Conservation (phyloP, 92 coral and sea anemone species). For the Epizoanthus scotinus region DNA sequence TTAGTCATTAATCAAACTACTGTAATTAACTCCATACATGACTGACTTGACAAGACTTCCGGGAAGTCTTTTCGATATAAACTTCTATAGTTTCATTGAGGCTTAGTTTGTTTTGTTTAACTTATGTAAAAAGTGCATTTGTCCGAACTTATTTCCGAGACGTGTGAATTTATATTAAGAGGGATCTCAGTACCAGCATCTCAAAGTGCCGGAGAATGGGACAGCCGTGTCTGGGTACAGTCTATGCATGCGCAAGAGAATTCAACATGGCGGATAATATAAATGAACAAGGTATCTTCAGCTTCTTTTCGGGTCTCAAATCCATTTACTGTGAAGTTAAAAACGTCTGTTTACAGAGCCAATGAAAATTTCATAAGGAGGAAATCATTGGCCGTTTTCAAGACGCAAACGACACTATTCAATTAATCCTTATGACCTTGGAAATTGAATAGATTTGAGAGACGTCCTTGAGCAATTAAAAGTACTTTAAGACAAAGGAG, state of each 20-base stretch:
- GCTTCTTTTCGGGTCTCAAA: conserved; percentile 22
- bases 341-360: conserved; percentile 6
- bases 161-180: too few relatives aligned
- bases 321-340: conserved; percentile 18
- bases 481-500: conserved; percentile 22
- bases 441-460: conserved; percentile 32
- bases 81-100: too few relatives aligned
- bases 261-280: conserved; percentile 23
- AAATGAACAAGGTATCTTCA: not conserved
- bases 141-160: too few relatives aligned
- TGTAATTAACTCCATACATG: too few relatives aligned
- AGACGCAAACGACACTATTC: conserved; percentile 32
- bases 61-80: too few relatives aligned
- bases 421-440: conserved; percentile 18
- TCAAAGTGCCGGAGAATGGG: conserved; percentile 1
- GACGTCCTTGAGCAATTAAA: conserved; percentile 15
- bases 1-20: too few relatives aligned
- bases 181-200: conserved; percentile 27
- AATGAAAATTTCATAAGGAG: conserved; percentile 15
- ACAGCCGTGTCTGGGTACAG: not conserved
- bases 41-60: too few relatives aligned
- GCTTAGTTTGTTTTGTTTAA: too few relatives aligned
- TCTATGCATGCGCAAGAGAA: not conserved
- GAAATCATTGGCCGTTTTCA: conserved; percentile 28
- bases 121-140: too few relatives aligned